Conservation (phyloP, 2,888 invertebrate genomes). For the Drosophila mettleri region DNA sequence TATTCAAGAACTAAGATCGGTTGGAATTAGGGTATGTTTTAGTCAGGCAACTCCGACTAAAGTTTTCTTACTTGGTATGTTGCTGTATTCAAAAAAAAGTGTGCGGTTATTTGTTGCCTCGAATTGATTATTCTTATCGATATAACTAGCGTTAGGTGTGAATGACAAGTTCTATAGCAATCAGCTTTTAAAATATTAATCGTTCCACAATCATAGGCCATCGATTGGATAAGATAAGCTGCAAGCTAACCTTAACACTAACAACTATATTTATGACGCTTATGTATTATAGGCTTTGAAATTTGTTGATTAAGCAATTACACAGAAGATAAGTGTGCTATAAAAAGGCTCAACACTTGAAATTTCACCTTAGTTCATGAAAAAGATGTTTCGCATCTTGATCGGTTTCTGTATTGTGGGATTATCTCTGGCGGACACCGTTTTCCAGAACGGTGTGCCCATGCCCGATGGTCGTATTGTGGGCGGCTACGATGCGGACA, state of each 20-base stretch:
- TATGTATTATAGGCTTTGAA: slow-evolving; percentile 25
- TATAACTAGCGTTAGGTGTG: background rate
- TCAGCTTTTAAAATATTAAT: background rate
- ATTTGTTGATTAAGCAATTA: slow-evolving; percentile 7
- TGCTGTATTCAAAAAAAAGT: slow-evolving; percentile 7
- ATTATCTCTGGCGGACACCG: slow-evolving; percentile 43
- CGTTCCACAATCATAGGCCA: slow-evolving; percentile 1
- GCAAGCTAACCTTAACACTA: slow-evolving; percentile 14
- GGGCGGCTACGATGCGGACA: slow-evolving; percentile 61
- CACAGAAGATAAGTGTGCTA: slow-evolving; percentile 23
- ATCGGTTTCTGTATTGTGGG: slow-evolving; percentile 48
- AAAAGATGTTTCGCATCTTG: slow-evolving; percentile 63
- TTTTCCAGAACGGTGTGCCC: slow-evolving; percentile 38
- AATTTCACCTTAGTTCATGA: slow-evolving; percentile 46
- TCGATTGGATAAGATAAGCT: slow-evolving; percentile 41
- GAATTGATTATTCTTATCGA: slow-evolving; percentile 6
- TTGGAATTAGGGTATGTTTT: too few relatives aligned
- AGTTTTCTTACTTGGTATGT: too few relatives aligned
- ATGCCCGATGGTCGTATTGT: slow-evolving; percentile 80
- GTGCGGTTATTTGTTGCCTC: background rate
- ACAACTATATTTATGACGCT: slow-evolving; percentile 28
- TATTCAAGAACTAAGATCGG: too few relatives aligned
- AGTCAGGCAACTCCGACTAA: too few relatives aligned
- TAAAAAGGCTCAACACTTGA: slow-evolving; percentile 24
- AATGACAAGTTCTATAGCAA: background rate